Percentiles rank a stretch among this genome's conserved stretches.
Evolutionary conservation across 64 coral and sea anemone species (phyloP).

Genomic region (Astreopora myriophthalma): DNA sequence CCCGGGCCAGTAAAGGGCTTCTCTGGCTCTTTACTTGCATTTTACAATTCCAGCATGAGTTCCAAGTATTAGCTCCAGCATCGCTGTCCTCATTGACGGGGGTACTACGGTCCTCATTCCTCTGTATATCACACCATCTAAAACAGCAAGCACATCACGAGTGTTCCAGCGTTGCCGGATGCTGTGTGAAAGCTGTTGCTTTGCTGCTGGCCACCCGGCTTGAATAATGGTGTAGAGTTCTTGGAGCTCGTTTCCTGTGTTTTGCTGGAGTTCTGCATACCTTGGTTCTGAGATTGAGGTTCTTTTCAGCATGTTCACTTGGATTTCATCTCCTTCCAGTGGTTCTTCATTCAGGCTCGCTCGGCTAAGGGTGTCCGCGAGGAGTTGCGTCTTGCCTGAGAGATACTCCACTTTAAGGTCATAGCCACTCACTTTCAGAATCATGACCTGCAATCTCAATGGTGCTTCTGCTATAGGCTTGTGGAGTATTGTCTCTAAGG

Average conservation of each 20-base stretch:
- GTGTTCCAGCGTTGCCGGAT: background rate
- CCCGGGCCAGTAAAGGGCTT: conserved; percentile 26
- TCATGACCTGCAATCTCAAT: conserved; percentile 54
- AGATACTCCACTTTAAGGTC: conserved; percentile 72
- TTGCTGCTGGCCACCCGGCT: conserved; percentile 30
- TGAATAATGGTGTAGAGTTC: conserved; percentile 22
- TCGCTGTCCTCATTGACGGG: conserved; percentile 13
- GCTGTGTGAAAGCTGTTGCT: conserved; percentile 5
- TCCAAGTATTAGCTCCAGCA: conserved; percentile 3
- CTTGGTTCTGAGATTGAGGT: conserved; percentile 40
- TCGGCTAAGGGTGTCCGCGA: conserved; percentile 56
- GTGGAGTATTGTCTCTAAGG: conserved; percentile 34
- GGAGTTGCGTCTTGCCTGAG: conserved; percentile 58
- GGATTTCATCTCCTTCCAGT: conserved; percentile 24
- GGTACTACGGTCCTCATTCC: conserved; percentile 42
- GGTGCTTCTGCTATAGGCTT: conserved; percentile 55
- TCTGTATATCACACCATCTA: conserved; percentile 9
- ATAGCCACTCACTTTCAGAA: conserved; percentile 50
- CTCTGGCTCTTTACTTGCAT: conserved; percentile 59
- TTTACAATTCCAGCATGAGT: conserved; percentile 49
- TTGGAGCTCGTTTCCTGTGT: conserved; percentile 51
- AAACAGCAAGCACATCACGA: conserved; percentile 29
- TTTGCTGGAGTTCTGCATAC: conserved; percentile 56
- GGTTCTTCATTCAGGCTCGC: conserved; percentile 50
- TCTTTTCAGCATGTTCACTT: conserved; percentile 62